Evolutionary conservation across 2,113 vertebrate genomes (phyloP), one percentile per base, ranked within the genome.

Genomic region (Hipposideros armiger): DNA sequence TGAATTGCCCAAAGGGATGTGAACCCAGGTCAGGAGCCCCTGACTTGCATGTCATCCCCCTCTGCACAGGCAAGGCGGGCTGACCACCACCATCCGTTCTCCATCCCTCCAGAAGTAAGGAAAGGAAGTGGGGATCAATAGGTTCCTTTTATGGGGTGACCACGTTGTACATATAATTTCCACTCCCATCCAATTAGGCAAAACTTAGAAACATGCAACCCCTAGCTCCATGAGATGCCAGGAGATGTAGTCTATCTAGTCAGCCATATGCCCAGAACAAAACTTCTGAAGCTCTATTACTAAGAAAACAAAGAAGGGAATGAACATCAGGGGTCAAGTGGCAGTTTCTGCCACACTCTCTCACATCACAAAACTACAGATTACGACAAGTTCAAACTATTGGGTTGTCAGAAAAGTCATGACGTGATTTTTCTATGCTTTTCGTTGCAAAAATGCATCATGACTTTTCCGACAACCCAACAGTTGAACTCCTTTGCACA

Each of bases 1-100:
- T 5, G 32, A 90, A 28, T 32, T 26, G 7, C 74, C 26, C 20
- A 24, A 36, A 77, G n/a, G 7, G 14, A 4, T 26, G 22, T 6
- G 42, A 81, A 90, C 13, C 19, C 13, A 2, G 5, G n/a, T n/a
- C 54, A 52, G 72, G 36, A 40, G 17, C 13, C 24, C 22, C 22
- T 60, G 19, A 36, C 17, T 6, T 14, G 11, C 1, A 0, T 3
- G 17, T 22, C 16, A 30, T 36, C n/a, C 19, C 19, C 11, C 32
- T 40, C 32, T 40, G n/a, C 58, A 58, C 28, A 73, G 17, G 40
- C 4, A 22, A 58, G 45, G 14, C 50, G 2, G 5, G 47, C 24
- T 73, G 5, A 42, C 8, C 20, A 47, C 20, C 24, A 87, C 24
- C 11, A 22, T 7, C 36, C 5, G 5, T 62, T 8, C 32, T 28